These are phyloP conservation scores for Aurelia sp. DNA, from an alignment of 30 jellyfish, hydroid and myxozoan genomes.

Conservation along the genomic window DNA sequence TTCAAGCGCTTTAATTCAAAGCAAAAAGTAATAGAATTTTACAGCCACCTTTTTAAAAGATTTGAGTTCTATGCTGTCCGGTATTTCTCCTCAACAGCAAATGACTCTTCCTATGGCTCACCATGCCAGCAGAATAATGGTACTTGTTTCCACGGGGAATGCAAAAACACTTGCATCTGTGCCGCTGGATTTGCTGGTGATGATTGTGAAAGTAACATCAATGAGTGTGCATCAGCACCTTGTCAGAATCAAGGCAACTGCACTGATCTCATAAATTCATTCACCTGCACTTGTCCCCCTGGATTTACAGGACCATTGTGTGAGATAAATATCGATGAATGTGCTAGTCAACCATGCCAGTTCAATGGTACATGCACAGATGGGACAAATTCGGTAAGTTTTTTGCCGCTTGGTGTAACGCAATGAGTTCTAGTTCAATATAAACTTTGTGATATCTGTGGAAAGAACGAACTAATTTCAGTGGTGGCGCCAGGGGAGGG, in stretches of 20 bases:
- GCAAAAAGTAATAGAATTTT: too few relatives aligned
- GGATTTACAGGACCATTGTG: conserved; percentile 76
- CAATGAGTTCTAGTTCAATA: background rate
- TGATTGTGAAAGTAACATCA: conserved; percentile 79
- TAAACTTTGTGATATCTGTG: background rate
- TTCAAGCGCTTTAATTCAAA: too few relatives aligned
- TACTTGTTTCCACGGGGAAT: conserved; percentile 78
- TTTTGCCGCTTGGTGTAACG: background rate
- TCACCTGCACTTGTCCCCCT: conserved; percentile 58
- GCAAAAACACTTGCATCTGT: conserved; percentile 77
- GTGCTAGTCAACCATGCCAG: conserved; percentile 79
- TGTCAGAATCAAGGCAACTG: conserved; percentile 72
- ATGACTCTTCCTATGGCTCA: conserved; percentile 75
- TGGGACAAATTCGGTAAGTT: conserved; percentile 61
- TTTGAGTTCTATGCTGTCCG: too few relatives aligned
- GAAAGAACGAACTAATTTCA: too few relatives aligned
- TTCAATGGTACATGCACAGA: conserved; percentile 82
- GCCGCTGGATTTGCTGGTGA: conserved; percentile 87
- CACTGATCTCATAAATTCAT: conserved; percentile 61
- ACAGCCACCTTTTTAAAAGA: too few relatives aligned
- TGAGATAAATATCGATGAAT: conserved; percentile 73
- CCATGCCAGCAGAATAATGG: conserved; percentile 87
- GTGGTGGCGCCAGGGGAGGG: too few relatives aligned
- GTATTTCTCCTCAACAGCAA: conserved; percentile 28
- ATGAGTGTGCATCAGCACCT: conserved; percentile 87